Base-by-base conservation (phyloP, 1,140 invertebrate genomes). In the Anadara kagoshimensis region DNA sequence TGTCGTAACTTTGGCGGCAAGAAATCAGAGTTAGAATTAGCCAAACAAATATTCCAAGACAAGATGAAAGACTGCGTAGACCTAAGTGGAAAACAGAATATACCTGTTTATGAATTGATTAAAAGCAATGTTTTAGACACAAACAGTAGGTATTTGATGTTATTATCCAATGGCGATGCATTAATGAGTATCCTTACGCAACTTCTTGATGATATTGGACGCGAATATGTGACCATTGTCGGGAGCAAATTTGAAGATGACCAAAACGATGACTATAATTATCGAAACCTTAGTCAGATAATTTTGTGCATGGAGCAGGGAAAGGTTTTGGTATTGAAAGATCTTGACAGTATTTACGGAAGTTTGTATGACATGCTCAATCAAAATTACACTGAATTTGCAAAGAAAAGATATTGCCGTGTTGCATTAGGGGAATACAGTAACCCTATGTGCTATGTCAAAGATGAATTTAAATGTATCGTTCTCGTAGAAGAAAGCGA, bases 281-380 rank as follows among this genome's bases (percentile, higher is more conserved):
- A 77, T 56, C 49, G 81, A 22, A 81, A 73, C 20, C 67, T 83
- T 16, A 81, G 78, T 68, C 20, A 58, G 36, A 80, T 83, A 14
- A 83, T 81, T 41, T 65, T 81, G 20, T 81, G 81, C 36, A 83
- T 83, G 81, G 79, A 83, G 74, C 69, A 76, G 47, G 79, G 79
- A 0, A 57, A 65, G 47, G 68, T 79, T 24, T 44, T 83, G 36
- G 66, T 83, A 24, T 68, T 83, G 29, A 74, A 79, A n/a, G 78
- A 83, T 47, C 56, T 78, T 4, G 79, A 83, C 24, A 74, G 41
- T 58, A 73, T 83, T 0, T 83, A 83, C 67, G 80, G 79, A 16
- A 82, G 78, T 69, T 59, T 82, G 29, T 82, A 82, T 70, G 78
- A 80, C 58, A 76, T 80, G 69, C 72, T 83, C 0, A 83, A 83